Evolutionary conservation across 1,140 invertebrate species (phyloP), one percentile per base, ranked within the genome.

Genomic region (Diprion similis): DNA sequence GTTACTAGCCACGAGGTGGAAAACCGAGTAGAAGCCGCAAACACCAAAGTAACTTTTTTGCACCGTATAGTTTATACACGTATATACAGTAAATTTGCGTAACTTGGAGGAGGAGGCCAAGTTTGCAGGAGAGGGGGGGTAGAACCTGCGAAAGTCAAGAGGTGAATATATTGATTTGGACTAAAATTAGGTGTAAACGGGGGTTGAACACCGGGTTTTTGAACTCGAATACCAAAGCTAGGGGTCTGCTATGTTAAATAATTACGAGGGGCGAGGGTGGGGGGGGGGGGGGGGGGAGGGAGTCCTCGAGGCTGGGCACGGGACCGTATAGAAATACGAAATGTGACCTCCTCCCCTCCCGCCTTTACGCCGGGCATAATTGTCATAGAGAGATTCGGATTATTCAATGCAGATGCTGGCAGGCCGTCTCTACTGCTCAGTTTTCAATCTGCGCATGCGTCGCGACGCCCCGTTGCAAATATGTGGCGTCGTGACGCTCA

Each of bases 401-500:
- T 37, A 37, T 37, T 37, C 24, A 37, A 37, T 37, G 24, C 24
- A 37, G 24, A 37, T 37, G 24, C 24, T 11, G 51, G 51, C n/a
- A 17, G 51, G 51, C n/a, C 51, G 51, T 59, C 51, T 17, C 11
- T 59, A 17, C 24, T 59, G 51, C 8, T 59, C 51, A 13, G 24
- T 37, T 37, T 37, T 64, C 17, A 3, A 64, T 15, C 13, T 11
- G 66, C 66, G 66, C 66, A 68, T 18, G 66, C 66, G 66, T 68
- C 66, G 66, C 66, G 66, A 68, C 66, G 66, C 66, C 66, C 66
- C 66, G 66, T 68, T 19, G 66, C 66, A 68, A 68, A 37, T 37
- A 15, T 37, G 66, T 73, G 18, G 46, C 72, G 72, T 73, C 72
- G 72, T 67, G 48, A 69, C 48, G 72, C 72, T 73, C 72, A 68